These are phyloP conservation scores for Scophthalmus maximus DNA, from an alignment of 2,113 vertebrate genomes.

Conservation along the genomic window DNA sequence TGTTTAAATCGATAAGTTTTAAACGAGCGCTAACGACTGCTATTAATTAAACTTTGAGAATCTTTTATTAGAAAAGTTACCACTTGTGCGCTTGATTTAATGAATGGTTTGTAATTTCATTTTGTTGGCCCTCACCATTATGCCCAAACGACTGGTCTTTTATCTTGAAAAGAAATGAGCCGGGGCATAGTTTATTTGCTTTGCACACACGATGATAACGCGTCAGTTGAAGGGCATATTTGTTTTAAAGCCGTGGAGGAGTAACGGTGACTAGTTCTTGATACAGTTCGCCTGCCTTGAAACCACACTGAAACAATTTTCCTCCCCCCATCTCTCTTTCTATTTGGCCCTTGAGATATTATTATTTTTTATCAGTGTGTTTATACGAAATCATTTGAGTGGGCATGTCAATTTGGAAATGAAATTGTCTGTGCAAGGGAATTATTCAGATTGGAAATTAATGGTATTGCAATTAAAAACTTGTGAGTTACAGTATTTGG, in stretches of 20 bases:
- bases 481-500: slow-evolving; percentile 78
- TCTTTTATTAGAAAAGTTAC: slow-evolving; percentile 80
- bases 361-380: slow-evolving; percentile 77
- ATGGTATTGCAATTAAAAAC: slow-evolving; percentile 82
- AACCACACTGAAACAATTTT: slow-evolving; percentile 63
- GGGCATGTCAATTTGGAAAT: slow-evolving; percentile 77
- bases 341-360: slow-evolving; percentile 70
- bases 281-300: slow-evolving; percentile 58
- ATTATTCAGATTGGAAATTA: slow-evolving; percentile 79
- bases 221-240: slow-evolving; percentile 74
- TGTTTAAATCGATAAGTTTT: slow-evolving; percentile 84
- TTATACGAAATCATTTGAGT: slow-evolving; percentile 79
- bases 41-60: slow-evolving; percentile 81
- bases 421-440: slow-evolving; percentile 76
- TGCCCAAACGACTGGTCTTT: slow-evolving; percentile 77
- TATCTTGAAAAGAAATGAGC: slow-evolving; percentile 78
- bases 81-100: slow-evolving; percentile 78
- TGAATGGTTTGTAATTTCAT: slow-evolving; percentile 82
- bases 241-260: slow-evolving; percentile 74
- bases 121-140: slow-evolving; percentile 71
- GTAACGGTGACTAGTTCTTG: slow-evolving; percentile 52
- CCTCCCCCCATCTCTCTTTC: slow-evolving; percentile 34
- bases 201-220: slow-evolving; percentile 58
- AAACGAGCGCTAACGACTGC: slow-evolving; percentile 80
- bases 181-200: slow-evolving; percentile 75